phyloP scores from a whole-genome alignment of 2,888 invertebrate genomes.

The Xestia xanthographa region DNA sequence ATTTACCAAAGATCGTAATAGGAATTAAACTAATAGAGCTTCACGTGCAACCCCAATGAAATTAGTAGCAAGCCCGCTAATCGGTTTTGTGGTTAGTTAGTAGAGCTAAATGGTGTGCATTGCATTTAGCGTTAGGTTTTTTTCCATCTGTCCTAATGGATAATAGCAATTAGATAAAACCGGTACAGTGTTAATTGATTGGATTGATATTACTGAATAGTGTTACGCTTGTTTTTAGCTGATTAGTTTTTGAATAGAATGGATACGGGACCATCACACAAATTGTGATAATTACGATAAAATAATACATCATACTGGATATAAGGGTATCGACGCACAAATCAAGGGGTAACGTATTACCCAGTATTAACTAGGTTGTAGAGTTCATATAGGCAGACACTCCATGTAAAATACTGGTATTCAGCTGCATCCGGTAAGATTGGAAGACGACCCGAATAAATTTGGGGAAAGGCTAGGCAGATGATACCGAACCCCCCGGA shows the following conservation, averaged over 20 bases:
- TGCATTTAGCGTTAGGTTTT: neutral
- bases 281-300: neutral
- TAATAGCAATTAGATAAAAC: slow-evolving; percentile 24
- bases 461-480: too few species aligned
- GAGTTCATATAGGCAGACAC: too few species aligned
- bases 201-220: neutral
- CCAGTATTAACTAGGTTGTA: too few species aligned
- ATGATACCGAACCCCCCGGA: too few species aligned
- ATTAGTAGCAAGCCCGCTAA: slow-evolving; percentile 51
- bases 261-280: neutral
- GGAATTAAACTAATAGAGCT: neutral
- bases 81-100: slow-evolving; percentile 49
- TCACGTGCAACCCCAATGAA: slow-evolving; percentile 30
- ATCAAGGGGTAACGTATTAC: too few species aligned
- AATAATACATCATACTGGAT: too few species aligned
- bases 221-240: neutral
- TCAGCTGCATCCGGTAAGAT: too few species aligned
- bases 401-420: too few species aligned
- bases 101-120: neutral
- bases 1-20: neutral
- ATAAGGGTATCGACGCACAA: too few species aligned
- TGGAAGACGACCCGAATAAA: too few species aligned
- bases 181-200: slow-evolving; percentile 2
- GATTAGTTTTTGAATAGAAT: neutral
- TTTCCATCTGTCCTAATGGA: slow-evolving; percentile 8